These are phyloP conservation scores for Callithrix jacchus DNA, from an alignment of 2,113 vertebrate species.

Conservation along the genomic window DNA sequence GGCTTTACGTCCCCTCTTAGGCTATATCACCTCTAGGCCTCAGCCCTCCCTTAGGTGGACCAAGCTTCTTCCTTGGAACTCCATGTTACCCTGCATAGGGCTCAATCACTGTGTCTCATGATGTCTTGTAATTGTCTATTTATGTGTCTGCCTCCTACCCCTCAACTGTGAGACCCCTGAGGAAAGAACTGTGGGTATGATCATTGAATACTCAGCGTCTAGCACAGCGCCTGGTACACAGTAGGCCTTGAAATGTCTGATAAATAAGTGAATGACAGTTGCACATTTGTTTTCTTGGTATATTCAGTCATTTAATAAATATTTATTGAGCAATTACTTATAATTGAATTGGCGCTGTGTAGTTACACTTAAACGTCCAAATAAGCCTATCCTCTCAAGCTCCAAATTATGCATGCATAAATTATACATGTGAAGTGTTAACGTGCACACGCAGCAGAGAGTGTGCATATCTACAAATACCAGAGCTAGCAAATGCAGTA, in stretches of 20 bases:
- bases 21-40: not conserved
- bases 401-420: constrained; percentile 45
- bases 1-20: not conserved
- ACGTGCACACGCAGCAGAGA: not conserved
- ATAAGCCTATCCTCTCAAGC: not conserved
- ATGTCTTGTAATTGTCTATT: not conserved
- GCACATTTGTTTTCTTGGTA: not conserved
- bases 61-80: not conserved
- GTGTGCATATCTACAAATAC: not conserved
- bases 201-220: not conserved
- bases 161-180: not conserved
- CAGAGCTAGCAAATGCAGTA: constrained; percentile 63
- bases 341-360: not conserved
- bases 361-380: constrained; percentile 61
- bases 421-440: constrained; percentile 53
- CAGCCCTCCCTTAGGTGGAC: not conserved
- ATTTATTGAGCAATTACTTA: constrained; percentile 46
- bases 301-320: constrained; percentile 41
- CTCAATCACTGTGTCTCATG: not conserved
- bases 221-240: not conserved
- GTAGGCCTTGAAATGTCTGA: not conserved
- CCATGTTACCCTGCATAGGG: too few relatives aligned
- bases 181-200: not conserved
- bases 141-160: not conserved
- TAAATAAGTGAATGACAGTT: not conserved